These are phyloP conservation scores for Teleopsis dalmanni DNA, from an alignment of 1,140 invertebrate species.

Conservation along the genomic window DNA sequence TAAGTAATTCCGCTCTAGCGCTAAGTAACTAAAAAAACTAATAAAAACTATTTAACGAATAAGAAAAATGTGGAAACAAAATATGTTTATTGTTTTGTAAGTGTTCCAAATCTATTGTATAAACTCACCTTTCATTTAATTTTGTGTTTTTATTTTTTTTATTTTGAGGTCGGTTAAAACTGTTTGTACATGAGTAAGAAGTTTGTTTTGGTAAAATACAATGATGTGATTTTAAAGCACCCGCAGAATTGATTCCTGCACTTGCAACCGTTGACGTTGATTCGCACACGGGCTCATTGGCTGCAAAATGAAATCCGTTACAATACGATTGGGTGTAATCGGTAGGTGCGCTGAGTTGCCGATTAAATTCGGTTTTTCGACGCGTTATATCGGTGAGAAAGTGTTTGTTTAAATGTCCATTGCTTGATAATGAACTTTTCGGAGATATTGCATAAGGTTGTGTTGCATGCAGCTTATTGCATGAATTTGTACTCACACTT, in stretches of 20 bases:
- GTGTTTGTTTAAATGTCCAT: conserved; percentile 41
- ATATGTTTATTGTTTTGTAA: too few relatives aligned
- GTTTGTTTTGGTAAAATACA: conserved; percentile 27
- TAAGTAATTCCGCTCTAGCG: background rate
- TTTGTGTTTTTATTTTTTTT: conserved; percentile 37
- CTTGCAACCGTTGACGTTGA: conserved; percentile 41
- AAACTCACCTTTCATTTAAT: conserved; percentile 36
- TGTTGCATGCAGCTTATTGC: conserved; percentile 35
- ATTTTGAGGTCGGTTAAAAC: conserved; percentile 39
- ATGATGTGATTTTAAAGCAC: background rate
- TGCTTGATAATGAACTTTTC: conserved; percentile 40
- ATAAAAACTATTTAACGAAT: too few relatives aligned
- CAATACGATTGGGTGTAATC: conserved; percentile 26
- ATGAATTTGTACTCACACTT: conserved; percentile 39
- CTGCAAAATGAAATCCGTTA: conserved; percentile 29
- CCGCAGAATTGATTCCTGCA: conserved; percentile 21
- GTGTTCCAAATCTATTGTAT: background rate
- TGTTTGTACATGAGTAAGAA: conserved; percentile 42
- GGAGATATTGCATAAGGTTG: conserved; percentile 29
- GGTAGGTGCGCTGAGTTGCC: conserved; percentile 40
- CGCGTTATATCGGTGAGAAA: conserved; percentile 39
- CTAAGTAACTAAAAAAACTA: too few relatives aligned
- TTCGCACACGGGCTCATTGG: conserved; percentile 32
- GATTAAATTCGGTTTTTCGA: conserved; percentile 44
- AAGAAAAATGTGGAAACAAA: too few relatives aligned